Percentiles rank a stretch among this genome's conserved stretches.
Evolutionary conservation across 2,888 invertebrate genomes (phyloP).

Genomic region (Mactromeris polynyma): DNA sequence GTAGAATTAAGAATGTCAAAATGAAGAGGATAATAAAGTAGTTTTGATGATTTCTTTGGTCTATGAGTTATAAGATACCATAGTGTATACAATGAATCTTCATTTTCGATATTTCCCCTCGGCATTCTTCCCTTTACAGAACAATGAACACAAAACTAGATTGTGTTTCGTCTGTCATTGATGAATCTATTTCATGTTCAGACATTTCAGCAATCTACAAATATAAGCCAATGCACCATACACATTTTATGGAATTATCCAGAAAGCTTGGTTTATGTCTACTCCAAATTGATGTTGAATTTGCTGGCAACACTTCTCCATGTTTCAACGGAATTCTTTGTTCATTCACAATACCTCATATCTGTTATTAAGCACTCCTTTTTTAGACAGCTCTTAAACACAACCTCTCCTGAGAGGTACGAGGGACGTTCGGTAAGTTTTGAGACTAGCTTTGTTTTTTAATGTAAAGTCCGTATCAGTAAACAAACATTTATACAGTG

Average conservation of each 20-base stretch:
- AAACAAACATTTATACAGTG: no score
- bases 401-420: no score
- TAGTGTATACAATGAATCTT: not conserved
- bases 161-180: conserved; percentile 3
- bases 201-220: not conserved
- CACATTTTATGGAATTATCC: not conserved
- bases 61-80: not conserved
- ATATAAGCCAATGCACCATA: not conserved
- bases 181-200: conserved; percentile 5
- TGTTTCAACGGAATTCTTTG: no score
- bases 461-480: no score
- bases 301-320: no score
- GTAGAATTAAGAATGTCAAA: not conserved
- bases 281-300: no score
- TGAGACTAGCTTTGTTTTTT: no score
- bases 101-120: not conserved
- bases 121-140: not conserved
- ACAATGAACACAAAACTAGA: not conserved
- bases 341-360: no score
- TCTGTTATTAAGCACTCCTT: no score
- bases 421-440: no score
- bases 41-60: not conserved
- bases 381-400: no score
- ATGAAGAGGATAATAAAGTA: not conserved
- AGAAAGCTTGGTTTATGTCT: not conserved